Conservation (phyloP, 2,113 vertebrate genomes). For the Gnathonemus longibarbis region DNA sequence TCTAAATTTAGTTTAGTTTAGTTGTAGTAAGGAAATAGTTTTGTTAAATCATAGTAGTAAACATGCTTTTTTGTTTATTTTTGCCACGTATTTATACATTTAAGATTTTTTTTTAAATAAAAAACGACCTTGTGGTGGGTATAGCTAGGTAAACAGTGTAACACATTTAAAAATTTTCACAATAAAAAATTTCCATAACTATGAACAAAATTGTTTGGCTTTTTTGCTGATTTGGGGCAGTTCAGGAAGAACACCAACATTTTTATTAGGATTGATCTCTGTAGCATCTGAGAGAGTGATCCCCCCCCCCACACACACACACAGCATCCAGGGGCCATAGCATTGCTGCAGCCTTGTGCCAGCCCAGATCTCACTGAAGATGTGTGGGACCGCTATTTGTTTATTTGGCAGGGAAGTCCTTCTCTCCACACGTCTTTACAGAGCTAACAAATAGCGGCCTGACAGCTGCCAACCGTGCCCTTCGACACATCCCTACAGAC, state of each 20-base stretch:
- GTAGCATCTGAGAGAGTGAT: background rate
- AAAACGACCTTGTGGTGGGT: background rate
- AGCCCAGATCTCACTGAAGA: conserved; percentile 31
- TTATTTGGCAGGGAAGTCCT: conserved; percentile 53
- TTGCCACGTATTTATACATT: background rate
- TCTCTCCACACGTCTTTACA: conserved; percentile 47
- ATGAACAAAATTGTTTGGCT: background rate
- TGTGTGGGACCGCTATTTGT: conserved; percentile 49
- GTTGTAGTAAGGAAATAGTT: background rate
- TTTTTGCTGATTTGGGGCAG: background rate
- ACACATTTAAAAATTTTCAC: background rate
- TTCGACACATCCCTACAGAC: conserved; percentile 38
- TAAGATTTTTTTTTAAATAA: background rate
- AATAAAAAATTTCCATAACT: background rate
- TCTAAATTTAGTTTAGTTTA: background rate
- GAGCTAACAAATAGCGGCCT: conserved; percentile 49
- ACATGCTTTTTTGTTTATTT: background rate
- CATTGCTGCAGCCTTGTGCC: conserved; percentile 22
- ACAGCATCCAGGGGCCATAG: conserved; percentile 2
- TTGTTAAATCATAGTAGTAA: background rate
- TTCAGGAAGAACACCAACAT: background rate
- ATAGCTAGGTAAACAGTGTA: background rate
- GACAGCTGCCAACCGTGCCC: conserved; percentile 59
- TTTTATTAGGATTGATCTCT: background rate
- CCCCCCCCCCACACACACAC: background rate